Percentiles rank a stretch among this genome's conserved stretches.
Conservation (phyloP, 1,140 invertebrate genomes). For the Tetraneura akinire region DNA sequence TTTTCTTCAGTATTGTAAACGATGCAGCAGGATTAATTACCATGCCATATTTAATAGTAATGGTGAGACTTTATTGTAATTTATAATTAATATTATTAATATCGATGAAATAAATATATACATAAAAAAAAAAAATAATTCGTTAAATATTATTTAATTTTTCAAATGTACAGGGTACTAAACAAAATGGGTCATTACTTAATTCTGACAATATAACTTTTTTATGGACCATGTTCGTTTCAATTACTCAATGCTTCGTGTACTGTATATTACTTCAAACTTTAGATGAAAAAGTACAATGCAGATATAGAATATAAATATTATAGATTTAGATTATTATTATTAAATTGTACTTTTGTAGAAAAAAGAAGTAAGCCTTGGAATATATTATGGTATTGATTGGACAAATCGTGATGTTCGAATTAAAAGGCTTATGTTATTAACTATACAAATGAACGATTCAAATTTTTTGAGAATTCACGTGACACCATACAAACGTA, state of each 20-base stretch:
- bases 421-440: not conserved
- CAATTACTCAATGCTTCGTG: not conserved
- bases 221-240: not conserved
- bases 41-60: too few relatives aligned
- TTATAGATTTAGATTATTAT: too few relatives aligned
- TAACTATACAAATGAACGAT: not conserved
- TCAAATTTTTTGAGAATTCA: constrained; percentile 7
- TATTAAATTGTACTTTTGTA: too few relatives aligned
- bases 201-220: not conserved
- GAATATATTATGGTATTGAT: not conserved
- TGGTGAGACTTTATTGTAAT: too few relatives aligned
- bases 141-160: too few relatives aligned
- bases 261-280: constrained; percentile 19
- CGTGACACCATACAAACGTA: not conserved
- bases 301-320: too few relatives aligned
- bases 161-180: too few relatives aligned
- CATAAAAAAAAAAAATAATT: too few relatives aligned
- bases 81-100: too few relatives aligned
- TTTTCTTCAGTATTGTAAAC: too few relatives aligned
- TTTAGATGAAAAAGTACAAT: not conserved
- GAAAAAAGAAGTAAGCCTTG: not conserved
- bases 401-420: not conserved
- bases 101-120: too few relatives aligned
- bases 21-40: too few relatives aligned
- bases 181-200: constrained; percentile 2